Evolutionary conservation across 2,888 invertebrate genomes (phyloP), one percentile per base, ranked within the genome.

Genomic region (Heteromyza rotundicornis): DNA sequence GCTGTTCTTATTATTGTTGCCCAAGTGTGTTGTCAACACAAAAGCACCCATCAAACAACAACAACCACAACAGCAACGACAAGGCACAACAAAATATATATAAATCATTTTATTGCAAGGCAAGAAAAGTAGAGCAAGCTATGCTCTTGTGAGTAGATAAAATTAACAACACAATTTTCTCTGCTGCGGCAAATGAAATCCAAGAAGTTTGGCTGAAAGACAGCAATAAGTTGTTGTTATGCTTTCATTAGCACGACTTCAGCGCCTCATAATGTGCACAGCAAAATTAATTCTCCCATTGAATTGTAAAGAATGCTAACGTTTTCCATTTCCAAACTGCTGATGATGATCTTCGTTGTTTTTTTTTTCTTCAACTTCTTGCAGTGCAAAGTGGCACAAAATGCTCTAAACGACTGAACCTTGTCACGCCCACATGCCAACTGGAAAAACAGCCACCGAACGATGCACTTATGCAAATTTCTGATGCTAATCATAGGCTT

Each of bases 91-190:
- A 36, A 20, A 54, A 20, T 19, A 52, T 5, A 5, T n/a, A 52
- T 17, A 54, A 36, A 10, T 36, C 54, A 36, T 20, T 36, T 36
- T 52, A 17, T 12, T 19, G 5, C 56, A 60, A 47, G 24, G 57
- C 53, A 69, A 72, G 73, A 74, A 76, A 74, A 76, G 74, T 76
- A 63, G 74, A 76, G 72, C 74, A 74, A 64, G 71, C 12, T 40
- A 22, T 47, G 7, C 20, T n/a, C 40, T 10, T 3, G 40, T n/a
- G n/a, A n/a, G n/a, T n/a, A n/a, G n/a, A n/a, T n/a, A n/a, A 40
- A 10, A 27, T 2, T 40, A 40, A 40, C 10, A 10, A 7, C 8
- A 40, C 40, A 40, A 40, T 40, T 32, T 40, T 40, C 40, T n/a
- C 3, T 40, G 40, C 14, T 27, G 40, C 3, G 5, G 32, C 32